Conservation (phyloP, 2,113 vertebrate genomes). For the Dasyprocta punctata region DNA sequence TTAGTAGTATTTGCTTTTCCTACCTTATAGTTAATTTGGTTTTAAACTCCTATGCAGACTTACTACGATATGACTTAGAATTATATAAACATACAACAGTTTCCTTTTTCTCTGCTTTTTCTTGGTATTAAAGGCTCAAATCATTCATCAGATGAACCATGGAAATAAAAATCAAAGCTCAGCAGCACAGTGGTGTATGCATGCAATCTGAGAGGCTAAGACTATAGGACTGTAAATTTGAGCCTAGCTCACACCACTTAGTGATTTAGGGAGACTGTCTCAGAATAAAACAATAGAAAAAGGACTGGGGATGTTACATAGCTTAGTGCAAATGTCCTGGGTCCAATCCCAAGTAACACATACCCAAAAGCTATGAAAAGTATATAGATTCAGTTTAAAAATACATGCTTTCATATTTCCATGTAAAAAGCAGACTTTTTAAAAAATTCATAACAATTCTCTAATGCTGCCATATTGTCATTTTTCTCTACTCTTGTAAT, state of each 20-base stretch:
- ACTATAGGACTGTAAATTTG: not conserved
- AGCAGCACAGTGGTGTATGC: not conserved
- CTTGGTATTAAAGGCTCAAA: conserved; percentile 1
- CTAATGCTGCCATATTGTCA: not conserved
- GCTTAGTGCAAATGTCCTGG: not conserved
- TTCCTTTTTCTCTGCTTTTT: conserved; percentile 19
- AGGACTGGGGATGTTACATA: not conserved
- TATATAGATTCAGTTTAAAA: not conserved
- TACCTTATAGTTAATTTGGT: not conserved
- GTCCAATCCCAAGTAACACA: not conserved
- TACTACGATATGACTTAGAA: not conserved
- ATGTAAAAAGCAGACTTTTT: not conserved
- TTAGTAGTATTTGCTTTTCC: conserved; percentile 54
- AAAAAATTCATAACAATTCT: not conserved
- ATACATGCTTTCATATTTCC: not conserved
- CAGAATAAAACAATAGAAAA: not conserved
- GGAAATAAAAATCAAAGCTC: conserved; percentile 7
- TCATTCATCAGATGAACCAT: not conserved
- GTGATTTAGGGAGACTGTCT: not conserved
- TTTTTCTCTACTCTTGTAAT: not conserved
- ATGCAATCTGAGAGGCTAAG: not conserved
- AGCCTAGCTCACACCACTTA: too few species aligned
- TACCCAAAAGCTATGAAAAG: not conserved
- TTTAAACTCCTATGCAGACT: conserved; percentile 56
- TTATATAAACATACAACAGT: not conserved